Conservation (phyloP, 2,797 vertebrate genomes). For the Eulemur mongoz region DNA sequence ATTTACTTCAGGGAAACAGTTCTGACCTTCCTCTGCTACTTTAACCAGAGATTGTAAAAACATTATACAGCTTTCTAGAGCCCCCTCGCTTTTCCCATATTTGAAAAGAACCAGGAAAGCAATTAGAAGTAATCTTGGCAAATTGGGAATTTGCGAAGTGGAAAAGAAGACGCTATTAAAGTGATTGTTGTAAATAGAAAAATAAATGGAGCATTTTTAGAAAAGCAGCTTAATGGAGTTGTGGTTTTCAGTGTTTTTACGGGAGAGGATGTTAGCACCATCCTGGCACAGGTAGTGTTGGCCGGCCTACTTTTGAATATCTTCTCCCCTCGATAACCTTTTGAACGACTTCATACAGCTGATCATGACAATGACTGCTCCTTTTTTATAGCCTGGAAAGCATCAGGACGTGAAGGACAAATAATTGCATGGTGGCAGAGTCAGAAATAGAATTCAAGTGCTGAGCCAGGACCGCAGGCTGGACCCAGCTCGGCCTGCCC, state of each 20-base stretch:
- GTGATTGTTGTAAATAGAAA: not conserved
- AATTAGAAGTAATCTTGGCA: not conserved
- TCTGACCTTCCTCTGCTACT: not conserved
- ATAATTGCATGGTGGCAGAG: not conserved
- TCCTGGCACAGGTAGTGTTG: not conserved
- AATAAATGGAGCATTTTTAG: not conserved
- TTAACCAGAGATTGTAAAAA: not conserved
- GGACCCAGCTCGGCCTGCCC: rapidly evolving
- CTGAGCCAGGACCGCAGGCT: not conserved
- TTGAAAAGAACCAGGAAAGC: not conserved
- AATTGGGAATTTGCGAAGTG: constrained; percentile 33
- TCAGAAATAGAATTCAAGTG: constrained; percentile 56
- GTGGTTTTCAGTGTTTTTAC: not conserved
- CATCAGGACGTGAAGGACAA: constrained; percentile 37
- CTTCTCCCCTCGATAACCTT: not conserved
- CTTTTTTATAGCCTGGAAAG: not conserved
- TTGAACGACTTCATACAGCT: not conserved
- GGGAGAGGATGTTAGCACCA: not conserved
- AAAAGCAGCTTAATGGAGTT: not conserved
- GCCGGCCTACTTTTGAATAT: not conserved
- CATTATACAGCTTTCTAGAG: not conserved
- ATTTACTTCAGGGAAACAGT: not conserved
- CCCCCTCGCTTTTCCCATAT: not conserved
- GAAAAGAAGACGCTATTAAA: constrained; percentile 29
- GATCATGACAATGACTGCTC: not conserved